Percentiles rank a stretch among this genome's conserved stretches.
Evolutionary conservation across 2,113 vertebrate species (phyloP).

Genomic region (Oreochromis niloticus): DNA sequence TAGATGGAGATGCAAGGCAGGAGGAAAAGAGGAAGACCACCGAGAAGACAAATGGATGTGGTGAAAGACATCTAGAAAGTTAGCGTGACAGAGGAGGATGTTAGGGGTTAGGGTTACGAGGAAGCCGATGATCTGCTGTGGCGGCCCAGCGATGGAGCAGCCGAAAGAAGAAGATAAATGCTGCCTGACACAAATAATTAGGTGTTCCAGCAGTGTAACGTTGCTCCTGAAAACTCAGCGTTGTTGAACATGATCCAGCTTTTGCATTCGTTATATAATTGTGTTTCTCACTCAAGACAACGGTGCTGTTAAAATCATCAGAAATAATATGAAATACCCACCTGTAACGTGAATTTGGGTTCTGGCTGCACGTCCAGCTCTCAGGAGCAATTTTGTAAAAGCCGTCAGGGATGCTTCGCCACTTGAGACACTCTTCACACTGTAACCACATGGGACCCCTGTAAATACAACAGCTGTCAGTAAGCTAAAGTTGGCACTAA

Average conservation of each 20-base stretch:
- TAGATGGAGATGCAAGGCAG: background rate
- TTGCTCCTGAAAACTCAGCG: background rate
- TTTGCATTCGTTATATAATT: background rate
- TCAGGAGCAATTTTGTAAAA: constrained; percentile 65
- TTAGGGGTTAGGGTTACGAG: background rate
- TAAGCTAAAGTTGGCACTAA: background rate
- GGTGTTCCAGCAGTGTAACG: background rate
- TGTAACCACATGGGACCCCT: constrained; percentile 73
- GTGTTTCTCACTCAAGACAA: background rate
- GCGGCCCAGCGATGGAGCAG: background rate
- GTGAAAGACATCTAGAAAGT: background rate
- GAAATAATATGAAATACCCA: background rate
- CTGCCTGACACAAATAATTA: background rate
- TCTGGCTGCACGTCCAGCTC: constrained; percentile 74
- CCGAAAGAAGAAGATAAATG: background rate
- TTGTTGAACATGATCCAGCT: background rate
- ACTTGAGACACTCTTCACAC: constrained; percentile 81
- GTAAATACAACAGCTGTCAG: background rate
- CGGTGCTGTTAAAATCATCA: background rate
- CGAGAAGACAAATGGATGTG: background rate
- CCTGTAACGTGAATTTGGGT: constrained; percentile 72
- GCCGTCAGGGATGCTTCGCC: constrained; percentile 68
- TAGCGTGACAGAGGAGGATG: background rate
- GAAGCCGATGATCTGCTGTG: background rate
- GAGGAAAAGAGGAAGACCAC: background rate